phyloP scores from a whole-genome alignment of 2,888 invertebrate species.

The Agelastica alni region DNA sequence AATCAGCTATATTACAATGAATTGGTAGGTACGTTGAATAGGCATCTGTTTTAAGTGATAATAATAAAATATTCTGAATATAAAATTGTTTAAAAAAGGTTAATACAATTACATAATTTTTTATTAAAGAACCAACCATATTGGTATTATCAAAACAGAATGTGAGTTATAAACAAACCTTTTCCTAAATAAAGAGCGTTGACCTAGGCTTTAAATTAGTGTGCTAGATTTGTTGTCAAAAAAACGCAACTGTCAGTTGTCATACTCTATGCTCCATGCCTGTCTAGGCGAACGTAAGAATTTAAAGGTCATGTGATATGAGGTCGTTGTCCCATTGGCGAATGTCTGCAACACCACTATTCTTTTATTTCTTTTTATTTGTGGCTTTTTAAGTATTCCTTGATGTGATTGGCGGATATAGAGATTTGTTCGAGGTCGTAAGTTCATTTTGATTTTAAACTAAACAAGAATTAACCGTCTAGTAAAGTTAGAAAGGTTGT shows the following conservation, averaged over 20 bases:
- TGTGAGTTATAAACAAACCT: no score
- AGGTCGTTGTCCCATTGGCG: constrained; percentile 27
- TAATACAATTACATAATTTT: no score
- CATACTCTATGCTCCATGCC: not conserved
- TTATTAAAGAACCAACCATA: no score
- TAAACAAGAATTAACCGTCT: constrained; percentile 25
- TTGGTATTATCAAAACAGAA: no score
- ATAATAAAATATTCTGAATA: no score
- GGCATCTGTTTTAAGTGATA: no score
- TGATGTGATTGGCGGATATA: constrained; percentile 14
- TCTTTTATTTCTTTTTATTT: constrained; percentile 28
- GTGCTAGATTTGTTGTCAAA: constrained; percentile 7
- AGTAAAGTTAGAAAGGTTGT: constrained; percentile 9
- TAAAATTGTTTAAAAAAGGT: no score
- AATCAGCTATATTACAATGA: no score
- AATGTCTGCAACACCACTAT: constrained; percentile 14
- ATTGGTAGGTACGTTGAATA: no score
- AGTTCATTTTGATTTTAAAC: constrained; percentile 26
- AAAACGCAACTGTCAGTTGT: constrained; percentile 8
- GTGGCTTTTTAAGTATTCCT: constrained; percentile 1
- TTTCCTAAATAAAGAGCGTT: no score
- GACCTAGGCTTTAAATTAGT: constrained; percentile 7
- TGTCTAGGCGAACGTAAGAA: constrained; percentile 10
- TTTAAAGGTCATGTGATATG: constrained; percentile 21
- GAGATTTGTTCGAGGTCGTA: constrained; percentile 24